Evolutionary conservation across 2,888 invertebrate genomes (phyloP).

Genomic region (Chesias legatella): DNA sequence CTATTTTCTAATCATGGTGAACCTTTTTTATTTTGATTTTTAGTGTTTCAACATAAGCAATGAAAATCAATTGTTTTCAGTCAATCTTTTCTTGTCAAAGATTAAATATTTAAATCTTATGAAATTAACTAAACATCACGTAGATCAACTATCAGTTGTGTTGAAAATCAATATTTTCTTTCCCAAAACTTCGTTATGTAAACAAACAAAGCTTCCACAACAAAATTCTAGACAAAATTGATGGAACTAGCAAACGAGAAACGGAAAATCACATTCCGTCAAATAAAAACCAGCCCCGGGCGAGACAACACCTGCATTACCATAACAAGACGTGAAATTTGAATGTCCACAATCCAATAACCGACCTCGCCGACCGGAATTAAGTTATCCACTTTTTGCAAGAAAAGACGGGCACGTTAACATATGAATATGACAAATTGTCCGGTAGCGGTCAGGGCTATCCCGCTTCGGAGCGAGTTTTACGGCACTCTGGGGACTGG

Average conservation of each 20-base stretch:
- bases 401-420: slow-evolving; percentile 79
- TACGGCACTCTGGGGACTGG: slow-evolving; percentile 75
- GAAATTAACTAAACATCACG: too few species aligned
- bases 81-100: too few species aligned
- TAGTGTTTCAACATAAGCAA: too few species aligned
- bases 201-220: not conserved
- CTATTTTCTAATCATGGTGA: too few species aligned
- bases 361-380: slow-evolving; percentile 59
- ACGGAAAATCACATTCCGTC: slow-evolving; percentile 30
- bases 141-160: too few species aligned
- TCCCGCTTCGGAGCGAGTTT: slow-evolving; percentile 68
- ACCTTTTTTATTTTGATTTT: too few species aligned
- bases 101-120: too few species aligned
- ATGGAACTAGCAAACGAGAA: slow-evolving; percentile 14
- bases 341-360: slow-evolving; percentile 78
- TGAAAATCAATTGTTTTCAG: too few species aligned
- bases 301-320: slow-evolving; percentile 76
- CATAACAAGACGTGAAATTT: slow-evolving; percentile 79
- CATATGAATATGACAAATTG: slow-evolving; percentile 82
- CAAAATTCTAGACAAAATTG: slow-evolving; percentile 1
- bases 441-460: slow-evolving; percentile 68
- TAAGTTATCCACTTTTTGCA: slow-evolving; percentile 80
- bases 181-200: too few species aligned
- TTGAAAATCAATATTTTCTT: too few species aligned
- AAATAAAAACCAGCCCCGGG: slow-evolving; percentile 45